A percentile compares a stretch with the other conserved stretches of the same genome.
These are phyloP conservation scores for Lordiphosa mommai DNA, from an alignment of 1,140 invertebrate genomes.

Conservation along the genomic window DNA sequence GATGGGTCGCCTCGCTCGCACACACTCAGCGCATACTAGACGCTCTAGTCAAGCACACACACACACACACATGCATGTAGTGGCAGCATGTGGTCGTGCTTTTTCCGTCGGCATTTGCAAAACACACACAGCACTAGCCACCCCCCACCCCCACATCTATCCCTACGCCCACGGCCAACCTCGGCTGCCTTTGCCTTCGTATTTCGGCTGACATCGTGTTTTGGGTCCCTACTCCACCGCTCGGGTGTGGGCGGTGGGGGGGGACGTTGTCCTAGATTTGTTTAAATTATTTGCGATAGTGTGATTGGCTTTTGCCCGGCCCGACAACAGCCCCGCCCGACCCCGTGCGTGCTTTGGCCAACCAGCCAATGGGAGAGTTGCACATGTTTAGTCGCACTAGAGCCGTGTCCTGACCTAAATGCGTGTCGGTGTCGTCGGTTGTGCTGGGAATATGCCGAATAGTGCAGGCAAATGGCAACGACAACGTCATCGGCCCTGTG, in stretches of 20 bases:
- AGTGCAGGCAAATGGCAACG: conserved; percentile 37
- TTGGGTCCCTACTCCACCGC: too few relatives aligned
- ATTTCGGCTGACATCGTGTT: background rate
- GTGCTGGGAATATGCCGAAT: conserved; percentile 49
- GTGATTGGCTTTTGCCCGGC: conserved; percentile 74
- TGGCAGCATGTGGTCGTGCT: conserved; percentile 26
- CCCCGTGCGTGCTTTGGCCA: conserved; percentile 34
- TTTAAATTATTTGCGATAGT: conserved; percentile 80
- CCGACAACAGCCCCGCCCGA: conserved; percentile 9
- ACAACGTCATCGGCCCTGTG: conserved; percentile 11
- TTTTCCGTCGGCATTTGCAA: conserved; percentile 37
- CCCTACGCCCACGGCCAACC: background rate
- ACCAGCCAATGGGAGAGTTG: conserved; percentile 70
- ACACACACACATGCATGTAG: background rate
- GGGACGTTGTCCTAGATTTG: conserved; percentile 71
- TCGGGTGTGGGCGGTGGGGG: conserved; percentile 7
- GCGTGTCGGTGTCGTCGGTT: conserved; percentile 37
- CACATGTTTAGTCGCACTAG: conserved; percentile 71
- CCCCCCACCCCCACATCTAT: background rate
- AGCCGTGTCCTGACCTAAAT: conserved; percentile 57
- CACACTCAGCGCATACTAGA: background rate
- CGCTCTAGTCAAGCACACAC: too few relatives aligned
- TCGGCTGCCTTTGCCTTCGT: background rate
- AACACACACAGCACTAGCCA: conserved; percentile 12
- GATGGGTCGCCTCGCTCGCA: conserved; percentile 20